Percentiles rank a stretch among this genome's conserved stretches.
Conservation (phyloP, 2,888 invertebrate genomes). For the Caenorhabditis sp. region DNA sequence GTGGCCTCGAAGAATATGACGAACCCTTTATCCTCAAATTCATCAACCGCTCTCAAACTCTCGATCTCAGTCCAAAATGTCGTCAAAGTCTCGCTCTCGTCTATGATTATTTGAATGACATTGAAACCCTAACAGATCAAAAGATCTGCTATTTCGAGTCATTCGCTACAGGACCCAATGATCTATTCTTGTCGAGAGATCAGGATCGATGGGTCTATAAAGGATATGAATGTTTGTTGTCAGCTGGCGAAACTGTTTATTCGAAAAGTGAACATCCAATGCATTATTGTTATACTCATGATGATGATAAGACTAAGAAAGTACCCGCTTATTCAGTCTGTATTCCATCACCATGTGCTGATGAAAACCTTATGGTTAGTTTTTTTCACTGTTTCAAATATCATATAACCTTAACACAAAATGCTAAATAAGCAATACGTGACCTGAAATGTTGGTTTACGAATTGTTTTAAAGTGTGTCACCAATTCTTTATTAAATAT, state of each 20-base stretch:
- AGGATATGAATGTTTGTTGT: slow-evolving; percentile 63
- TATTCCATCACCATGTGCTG: slow-evolving; percentile 66
- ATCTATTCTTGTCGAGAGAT: slow-evolving; percentile 54
- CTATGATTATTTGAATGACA: slow-evolving; percentile 59
- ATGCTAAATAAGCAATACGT: too few relatives aligned
- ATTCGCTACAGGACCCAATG: slow-evolving; percentile 59
- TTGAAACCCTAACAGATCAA: slow-evolving; percentile 63
- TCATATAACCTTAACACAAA: too few relatives aligned
- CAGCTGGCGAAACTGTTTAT: slow-evolving; percentile 69
- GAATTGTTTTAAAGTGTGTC: too few relatives aligned
- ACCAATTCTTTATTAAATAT: too few relatives aligned
- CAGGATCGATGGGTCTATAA: slow-evolving; percentile 70
- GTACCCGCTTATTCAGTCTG: slow-evolving; percentile 63
- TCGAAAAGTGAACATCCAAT: slow-evolving; percentile 68
- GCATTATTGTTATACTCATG: slow-evolving; percentile 66
- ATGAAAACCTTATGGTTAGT: slow-evolving; percentile 50
- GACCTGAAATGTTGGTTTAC: too few relatives aligned
- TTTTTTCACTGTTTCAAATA: too few relatives aligned
- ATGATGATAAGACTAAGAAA: slow-evolving; percentile 48
- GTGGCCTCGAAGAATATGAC: slow-evolving; percentile 43
- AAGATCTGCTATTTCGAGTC: slow-evolving; percentile 65
- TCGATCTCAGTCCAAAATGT: slow-evolving; percentile 53
- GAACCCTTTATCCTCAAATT: slow-evolving; percentile 45
- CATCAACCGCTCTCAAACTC: slow-evolving; percentile 40
- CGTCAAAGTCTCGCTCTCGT: slow-evolving; percentile 54